A percentile compares a stretch with the other conserved stretches of the same genome.
phyloP scores from a whole-genome alignment of 2,797 vertebrate genomes.

The Bradypodion ventrale region DNA sequence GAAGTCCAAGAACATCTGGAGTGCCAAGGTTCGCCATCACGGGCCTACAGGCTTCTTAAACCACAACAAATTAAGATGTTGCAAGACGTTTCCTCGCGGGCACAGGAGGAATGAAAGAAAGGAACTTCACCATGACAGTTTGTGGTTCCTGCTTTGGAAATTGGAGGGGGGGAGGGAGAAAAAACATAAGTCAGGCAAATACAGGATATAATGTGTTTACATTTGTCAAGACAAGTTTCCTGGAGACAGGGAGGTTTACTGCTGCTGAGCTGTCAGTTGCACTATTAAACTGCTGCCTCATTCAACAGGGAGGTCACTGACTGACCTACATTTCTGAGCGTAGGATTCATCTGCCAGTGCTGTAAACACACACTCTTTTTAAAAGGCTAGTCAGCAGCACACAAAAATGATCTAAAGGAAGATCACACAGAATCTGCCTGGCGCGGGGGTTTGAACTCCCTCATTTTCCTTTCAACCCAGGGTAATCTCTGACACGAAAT shows the following conservation, averaged over 20 bases:
- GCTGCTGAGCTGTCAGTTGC: slow-evolving; percentile 68
- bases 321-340: slow-evolving; percentile 81
- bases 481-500: too few relatives aligned
- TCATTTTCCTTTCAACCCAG: too few relatives aligned
- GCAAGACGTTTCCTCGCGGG: slow-evolving; percentile 67
- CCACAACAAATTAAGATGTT: slow-evolving; percentile 55
- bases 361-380: slow-evolving; percentile 58
- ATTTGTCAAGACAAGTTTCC: slow-evolving; percentile 81
- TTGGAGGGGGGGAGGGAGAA: slow-evolving; percentile 48
- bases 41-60: slow-evolving; percentile 43
- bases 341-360: slow-evolving; percentile 66
- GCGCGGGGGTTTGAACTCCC: slow-evolving; percentile 26
- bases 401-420: slow-evolving; percentile 38
- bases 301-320: slow-evolving; percentile 75
- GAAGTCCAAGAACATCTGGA: too few relatives aligned
- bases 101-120: slow-evolving; percentile 63
- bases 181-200: slow-evolving; percentile 62
- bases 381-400: slow-evolving; percentile 48
- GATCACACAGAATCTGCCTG: slow-evolving; percentile 14
- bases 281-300: slow-evolving; percentile 84
- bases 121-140: slow-evolving; percentile 59
- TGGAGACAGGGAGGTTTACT: slow-evolving; percentile 72
- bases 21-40: too few relatives aligned
- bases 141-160: slow-evolving; percentile 69
- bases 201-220: slow-evolving; percentile 84